Percentiles rank a stretch among this genome's conserved stretches.
phyloP scores from a whole-genome alignment of 1,140 invertebrate species.

The Caenorhabditis remanei region DNA sequence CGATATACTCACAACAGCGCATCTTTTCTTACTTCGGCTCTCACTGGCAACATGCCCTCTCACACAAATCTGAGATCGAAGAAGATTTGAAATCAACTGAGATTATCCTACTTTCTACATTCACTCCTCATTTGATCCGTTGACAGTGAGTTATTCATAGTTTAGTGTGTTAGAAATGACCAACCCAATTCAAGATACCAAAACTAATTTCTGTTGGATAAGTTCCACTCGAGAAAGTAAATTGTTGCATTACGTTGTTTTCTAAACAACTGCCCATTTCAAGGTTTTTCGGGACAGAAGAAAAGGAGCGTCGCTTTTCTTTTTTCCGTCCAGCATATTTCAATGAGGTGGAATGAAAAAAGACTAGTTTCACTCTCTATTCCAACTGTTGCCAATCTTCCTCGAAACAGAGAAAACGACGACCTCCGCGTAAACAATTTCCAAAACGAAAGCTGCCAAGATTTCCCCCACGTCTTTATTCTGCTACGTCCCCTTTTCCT shows the following conservation, averaged over 20 bases:
- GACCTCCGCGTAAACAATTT: constrained; percentile 56
- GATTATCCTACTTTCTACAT: background rate
- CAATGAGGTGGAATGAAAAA: constrained; percentile 53
- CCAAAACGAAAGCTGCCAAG: constrained; percentile 44
- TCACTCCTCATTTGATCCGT: background rate
- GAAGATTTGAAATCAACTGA: constrained; percentile 35
- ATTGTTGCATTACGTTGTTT: constrained; percentile 37
- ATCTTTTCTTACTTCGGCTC: background rate
- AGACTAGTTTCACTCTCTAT: constrained; percentile 44
- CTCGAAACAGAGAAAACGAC: constrained; percentile 33
- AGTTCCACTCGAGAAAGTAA: background rate
- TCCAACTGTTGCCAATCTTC: constrained; percentile 51
- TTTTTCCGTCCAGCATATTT: constrained; percentile 17
- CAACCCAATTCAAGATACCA: no score
- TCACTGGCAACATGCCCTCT: constrained; percentile 33
- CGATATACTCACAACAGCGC: constrained; percentile 36
- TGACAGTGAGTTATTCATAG: background rate
- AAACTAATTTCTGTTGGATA: no score
- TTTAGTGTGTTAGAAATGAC: no score
- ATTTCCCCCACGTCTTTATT: background rate
- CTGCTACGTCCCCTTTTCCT: background rate
- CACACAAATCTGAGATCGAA: background rate
- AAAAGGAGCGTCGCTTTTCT: background rate
- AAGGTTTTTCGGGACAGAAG: constrained; percentile 26
- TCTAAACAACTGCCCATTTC: constrained; percentile 43